These are phyloP conservation scores for Hyles euphorbiae DNA, from an alignment of 1,140 invertebrate genomes.

Conservation along the genomic window DNA sequence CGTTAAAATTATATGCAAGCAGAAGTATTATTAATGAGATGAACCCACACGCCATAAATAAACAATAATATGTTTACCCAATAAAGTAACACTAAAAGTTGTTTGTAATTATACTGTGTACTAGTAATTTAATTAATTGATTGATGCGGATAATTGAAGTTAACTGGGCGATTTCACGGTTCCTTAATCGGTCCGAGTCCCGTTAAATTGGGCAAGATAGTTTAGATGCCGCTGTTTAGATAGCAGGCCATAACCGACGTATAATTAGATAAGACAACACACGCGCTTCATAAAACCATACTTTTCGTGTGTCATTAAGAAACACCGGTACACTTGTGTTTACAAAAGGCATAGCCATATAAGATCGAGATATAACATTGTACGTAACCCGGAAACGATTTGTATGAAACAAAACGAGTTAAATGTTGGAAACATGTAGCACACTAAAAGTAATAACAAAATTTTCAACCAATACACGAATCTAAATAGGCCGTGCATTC, in stretches of 20 bases:
- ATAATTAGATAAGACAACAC: constrained; percentile 17
- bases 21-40: constrained; percentile 9
- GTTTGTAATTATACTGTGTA: constrained; percentile 10
- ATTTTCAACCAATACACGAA: too few species aligned
- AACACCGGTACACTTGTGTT: too few species aligned
- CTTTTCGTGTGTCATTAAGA: too few species aligned
- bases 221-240: constrained; percentile 22
- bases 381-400: too few species aligned
- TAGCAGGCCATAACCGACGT: constrained; percentile 24
- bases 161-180: constrained; percentile 31
- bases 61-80: constrained; percentile 9
- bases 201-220: constrained; percentile 24
- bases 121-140: constrained; percentile 30
- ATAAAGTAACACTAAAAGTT: constrained; percentile 8
- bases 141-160: constrained; percentile 26
- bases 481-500: too few species aligned
- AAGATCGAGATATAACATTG: too few species aligned
- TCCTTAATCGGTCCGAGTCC: constrained; percentile 25
- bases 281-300: too few species aligned
- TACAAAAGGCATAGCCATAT: too few species aligned
- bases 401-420: too few species aligned
- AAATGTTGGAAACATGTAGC: too few species aligned
- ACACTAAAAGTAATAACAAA: too few species aligned
- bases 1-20: constrained; percentile 4
- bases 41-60: constrained; percentile 20